Evolutionary conservation across 2,797 vertebrate genomes (phyloP).

Genomic region (Mycteria americana): DNA sequence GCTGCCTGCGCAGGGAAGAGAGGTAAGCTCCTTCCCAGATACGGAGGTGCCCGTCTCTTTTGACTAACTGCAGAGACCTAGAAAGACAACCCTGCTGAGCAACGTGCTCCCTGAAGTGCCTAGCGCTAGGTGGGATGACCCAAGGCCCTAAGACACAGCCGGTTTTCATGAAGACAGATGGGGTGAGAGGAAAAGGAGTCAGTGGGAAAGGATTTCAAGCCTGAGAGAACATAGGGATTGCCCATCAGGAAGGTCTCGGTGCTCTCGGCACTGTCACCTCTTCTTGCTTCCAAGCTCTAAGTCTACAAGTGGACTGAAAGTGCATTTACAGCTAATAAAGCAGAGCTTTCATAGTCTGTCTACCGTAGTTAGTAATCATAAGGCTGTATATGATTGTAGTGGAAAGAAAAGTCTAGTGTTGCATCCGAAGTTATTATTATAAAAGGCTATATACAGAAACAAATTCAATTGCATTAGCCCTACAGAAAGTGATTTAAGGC

Average conservation of each 20-base stretch:
- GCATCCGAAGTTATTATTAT: conserved; percentile 33
- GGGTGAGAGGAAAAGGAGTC: not conserved
- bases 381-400: conserved; percentile 5
- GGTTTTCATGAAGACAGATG: not conserved
- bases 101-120: not conserved
- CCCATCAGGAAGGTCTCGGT: not conserved
- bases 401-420: conserved; percentile 10
- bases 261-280: not conserved
- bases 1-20: not conserved
- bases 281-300: not conserved
- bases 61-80: not conserved
- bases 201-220: not conserved
- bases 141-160: not conserved
- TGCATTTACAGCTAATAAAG: not conserved
- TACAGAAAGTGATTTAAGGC: conserved; percentile 57
- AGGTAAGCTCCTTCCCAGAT: not conserved
- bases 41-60: not conserved
- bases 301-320: not conserved
- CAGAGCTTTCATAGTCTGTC: not conserved
- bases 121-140: not conserved
- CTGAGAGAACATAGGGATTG: not conserved
- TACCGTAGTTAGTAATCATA: not conserved
- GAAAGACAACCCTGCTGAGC: not conserved
- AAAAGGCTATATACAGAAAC: conserved; percentile 48
- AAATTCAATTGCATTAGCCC: conserved; percentile 33